These are phyloP conservation scores for Metellina segmentata DNA, from an alignment of 2,888 invertebrate species.

Conservation along the genomic window DNA sequence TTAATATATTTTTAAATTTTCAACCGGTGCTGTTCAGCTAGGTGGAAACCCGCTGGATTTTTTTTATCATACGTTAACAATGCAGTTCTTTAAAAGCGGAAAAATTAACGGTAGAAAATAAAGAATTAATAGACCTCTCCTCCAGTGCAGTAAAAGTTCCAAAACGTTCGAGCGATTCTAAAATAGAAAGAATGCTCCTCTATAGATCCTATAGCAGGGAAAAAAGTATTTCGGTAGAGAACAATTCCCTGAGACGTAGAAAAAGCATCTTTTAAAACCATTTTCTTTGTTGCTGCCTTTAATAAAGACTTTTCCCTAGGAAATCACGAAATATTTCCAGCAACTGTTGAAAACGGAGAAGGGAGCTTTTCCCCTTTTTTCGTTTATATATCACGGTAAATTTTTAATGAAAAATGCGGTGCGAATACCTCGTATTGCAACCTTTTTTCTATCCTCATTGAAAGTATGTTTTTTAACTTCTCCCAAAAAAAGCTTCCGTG, in stretches of 20 bases:
- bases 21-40: no score
- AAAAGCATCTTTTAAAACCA: conserved; percentile 68
- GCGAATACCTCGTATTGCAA: conserved; percentile 57
- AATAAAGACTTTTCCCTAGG: conserved; percentile 68
- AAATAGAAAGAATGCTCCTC: conserved; percentile 24
- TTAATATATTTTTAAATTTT: no score
- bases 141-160: conserved; percentile 26
- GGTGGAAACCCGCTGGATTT: not conserved
- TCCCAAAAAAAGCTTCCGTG: conserved; percentile 64
- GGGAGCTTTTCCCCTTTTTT: conserved; percentile 51
- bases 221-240: conserved; percentile 26
- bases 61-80: not conserved
- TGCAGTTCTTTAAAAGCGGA: not conserved
- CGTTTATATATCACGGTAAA: conserved; percentile 73
- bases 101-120: conserved; percentile 46
- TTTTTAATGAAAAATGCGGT: conserved; percentile 76
- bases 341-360: conserved; percentile 70
- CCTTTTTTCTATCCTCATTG: conserved; percentile 53
- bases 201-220: not conserved
- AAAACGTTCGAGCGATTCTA: conserved; percentile 22
- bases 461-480: conserved; percentile 58
- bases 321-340: conserved; percentile 73
- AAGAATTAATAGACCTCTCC: conserved; percentile 49
- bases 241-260: conserved; percentile 40
- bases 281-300: conserved; percentile 73